Percentiles rank a stretch among this genome's conserved stretches.
Evolutionary conservation across 2,797 vertebrate species (phyloP).

Genomic region (Pseudopleuronectes americanus): DNA sequence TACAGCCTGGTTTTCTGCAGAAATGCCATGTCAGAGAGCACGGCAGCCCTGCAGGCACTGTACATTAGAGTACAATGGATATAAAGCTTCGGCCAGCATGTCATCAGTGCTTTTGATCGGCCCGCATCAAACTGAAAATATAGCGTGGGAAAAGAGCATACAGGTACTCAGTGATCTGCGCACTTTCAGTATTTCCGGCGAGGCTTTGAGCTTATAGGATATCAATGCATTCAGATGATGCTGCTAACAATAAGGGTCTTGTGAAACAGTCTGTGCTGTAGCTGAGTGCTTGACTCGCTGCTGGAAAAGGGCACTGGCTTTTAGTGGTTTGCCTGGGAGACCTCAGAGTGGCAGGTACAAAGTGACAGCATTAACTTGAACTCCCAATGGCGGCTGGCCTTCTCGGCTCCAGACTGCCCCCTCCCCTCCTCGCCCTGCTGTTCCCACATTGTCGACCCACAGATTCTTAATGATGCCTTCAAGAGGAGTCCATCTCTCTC

Average conservation of each 20-base stretch:
- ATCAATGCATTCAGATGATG: conserved; percentile 24
- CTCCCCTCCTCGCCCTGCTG: not conserved
- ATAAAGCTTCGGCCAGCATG: too few species aligned
- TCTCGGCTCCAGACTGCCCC: not conserved
- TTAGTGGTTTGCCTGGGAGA: conserved; percentile 18
- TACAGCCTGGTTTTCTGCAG: not conserved
- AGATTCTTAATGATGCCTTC: conserved; percentile 25
- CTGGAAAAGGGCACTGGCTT: conserved; percentile 13
- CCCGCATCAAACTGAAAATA: not conserved
- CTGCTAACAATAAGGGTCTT: conserved; percentile 2
- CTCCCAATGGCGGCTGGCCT: conserved; percentile 8
- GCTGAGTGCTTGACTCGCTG: not conserved
- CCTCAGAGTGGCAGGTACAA: conserved; percentile 37
- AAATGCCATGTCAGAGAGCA: not conserved
- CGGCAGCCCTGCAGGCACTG: not conserved
- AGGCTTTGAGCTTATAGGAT: conserved; percentile 19
- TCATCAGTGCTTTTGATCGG: not conserved
- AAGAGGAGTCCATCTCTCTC: conserved; percentile 7
- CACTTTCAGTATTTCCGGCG: conserved; percentile 4
- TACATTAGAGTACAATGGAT: not conserved
- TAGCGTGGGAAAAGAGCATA: not conserved
- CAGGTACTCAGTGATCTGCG: conserved; percentile 4
- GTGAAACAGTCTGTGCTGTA: not conserved
- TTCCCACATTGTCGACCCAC: conserved; percentile 4
- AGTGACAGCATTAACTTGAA: conserved; percentile 45